Evolutionary conservation across 2,797 vertebrate species (phyloP), one percentile per base, ranked within the genome.

Genomic region (Mionectes olivaceus): DNA sequence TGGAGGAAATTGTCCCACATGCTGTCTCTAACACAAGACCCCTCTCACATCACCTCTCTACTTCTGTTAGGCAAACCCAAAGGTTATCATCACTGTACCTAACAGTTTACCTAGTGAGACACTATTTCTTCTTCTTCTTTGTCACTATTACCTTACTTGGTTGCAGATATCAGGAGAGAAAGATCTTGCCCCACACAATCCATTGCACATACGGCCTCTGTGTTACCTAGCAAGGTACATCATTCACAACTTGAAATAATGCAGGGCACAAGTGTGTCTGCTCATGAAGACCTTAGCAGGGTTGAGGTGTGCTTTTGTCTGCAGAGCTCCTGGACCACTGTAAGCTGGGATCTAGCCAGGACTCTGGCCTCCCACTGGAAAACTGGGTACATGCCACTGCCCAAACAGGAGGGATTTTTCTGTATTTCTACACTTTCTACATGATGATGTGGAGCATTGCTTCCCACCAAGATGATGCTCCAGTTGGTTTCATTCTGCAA

Each of bases 161-260:
- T 5, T 79, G 59, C 39, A 73, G 49, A 57, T 19, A 32, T 57
- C 9, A 8, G 5, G 5, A 46, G 27, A 77, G 43, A 71, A 83
- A 83, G n/a, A 69, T 65, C 4, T 52, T 56, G 5, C 50, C 30
- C 33, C 3, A 12, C 3, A 4, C 0, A 0, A 71, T 43, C 24
- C 27, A 25, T 3, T 13, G 57, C 23, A 44, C 4, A 11, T 33
- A 37, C 4, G 0, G 0, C 17, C 33, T 33, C 43, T 57, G 4
- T n/a, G 19, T 32, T 79, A n/a, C 32, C n/a, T 68, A 24, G 9
- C 24, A 68, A 60, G 21, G 19, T 35, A 47, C 4, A 17, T 9
- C 32, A 33, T 56, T 64, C 25, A 56, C 15, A 56, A 7, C 30
- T 75, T 68, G 33, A 84, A 60, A 53, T 44, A 47, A 60, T 9